A percentile compares a stretch with the other conserved stretches of the same genome.
Conservation (phyloP, 2,113 vertebrate genomes). For the Carollia perspicillata region DNA sequence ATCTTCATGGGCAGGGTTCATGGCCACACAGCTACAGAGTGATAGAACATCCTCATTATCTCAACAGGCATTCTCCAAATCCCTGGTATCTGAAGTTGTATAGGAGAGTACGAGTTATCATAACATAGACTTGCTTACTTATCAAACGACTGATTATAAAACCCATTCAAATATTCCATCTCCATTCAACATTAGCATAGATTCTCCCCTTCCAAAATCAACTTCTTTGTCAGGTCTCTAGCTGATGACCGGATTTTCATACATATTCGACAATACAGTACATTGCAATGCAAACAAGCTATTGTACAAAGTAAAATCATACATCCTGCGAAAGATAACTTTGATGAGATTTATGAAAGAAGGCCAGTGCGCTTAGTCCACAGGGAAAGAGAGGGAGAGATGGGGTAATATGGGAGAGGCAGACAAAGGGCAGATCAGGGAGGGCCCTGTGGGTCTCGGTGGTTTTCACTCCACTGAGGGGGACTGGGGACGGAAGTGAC, state of each 20-base stretch:
- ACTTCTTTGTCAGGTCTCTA: background rate
- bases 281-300: background rate
- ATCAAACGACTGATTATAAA: background rate
- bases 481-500: background rate
- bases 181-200: background rate
- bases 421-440: background rate
- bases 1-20: background rate
- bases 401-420: background rate
- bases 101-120: background rate
- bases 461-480: background rate
- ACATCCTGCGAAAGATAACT: background rate
- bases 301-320: background rate
- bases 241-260: background rate
- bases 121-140: slow-evolving; percentile 2
- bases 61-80: background rate
- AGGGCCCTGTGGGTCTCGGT: background rate
- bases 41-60: background rate
- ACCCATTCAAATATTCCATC: background rate
- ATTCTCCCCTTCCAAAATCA: background rate
- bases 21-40: background rate
- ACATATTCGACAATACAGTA: background rate
- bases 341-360: background rate
- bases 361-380: background rate
- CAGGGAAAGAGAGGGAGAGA: background rate
- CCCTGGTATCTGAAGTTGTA: background rate